Conservation (phyloP, 2,797 vertebrate species). For the Coendou prehensilis region DNA sequence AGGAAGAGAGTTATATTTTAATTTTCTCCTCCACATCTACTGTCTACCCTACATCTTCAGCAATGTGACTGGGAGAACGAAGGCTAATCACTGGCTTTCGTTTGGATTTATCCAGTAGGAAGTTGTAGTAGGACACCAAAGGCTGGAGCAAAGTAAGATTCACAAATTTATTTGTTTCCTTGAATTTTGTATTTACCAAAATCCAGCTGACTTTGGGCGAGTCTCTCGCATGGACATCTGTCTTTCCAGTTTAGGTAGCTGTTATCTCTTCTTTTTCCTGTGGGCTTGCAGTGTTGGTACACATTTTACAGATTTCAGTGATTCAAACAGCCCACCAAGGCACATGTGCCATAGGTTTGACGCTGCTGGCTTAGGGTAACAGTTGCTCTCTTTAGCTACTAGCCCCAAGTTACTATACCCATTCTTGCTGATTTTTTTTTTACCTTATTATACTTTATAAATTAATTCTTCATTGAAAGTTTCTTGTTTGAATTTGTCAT, state of each 20-base stretch:
- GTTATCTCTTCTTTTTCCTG: background rate
- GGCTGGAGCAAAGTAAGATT: background rate
- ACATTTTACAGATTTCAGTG: background rate
- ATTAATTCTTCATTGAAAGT: background rate
- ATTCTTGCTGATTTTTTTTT: background rate
- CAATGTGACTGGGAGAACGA: background rate
- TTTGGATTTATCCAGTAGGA: background rate
- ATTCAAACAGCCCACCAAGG: background rate
- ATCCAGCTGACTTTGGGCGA: background rate
- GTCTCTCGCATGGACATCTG: background rate
- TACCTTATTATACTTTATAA: background rate
- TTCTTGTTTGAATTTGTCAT: background rate
- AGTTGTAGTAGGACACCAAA: background rate
- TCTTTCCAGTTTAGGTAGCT: background rate
- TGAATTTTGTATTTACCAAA: background rate
- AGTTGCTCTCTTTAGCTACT: background rate
- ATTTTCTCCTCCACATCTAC: background rate
- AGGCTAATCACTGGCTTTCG: background rate
- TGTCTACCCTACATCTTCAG: background rate
- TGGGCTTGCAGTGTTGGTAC: background rate
- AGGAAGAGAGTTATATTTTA: background rate
- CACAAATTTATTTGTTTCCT: background rate
- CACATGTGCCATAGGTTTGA: rapidly evolving
- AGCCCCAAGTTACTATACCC: background rate
- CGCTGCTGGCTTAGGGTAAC: background rate